phyloP scores from a whole-genome alignment of 23 tunicate genomes.

The Corella eumyota region DNA sequence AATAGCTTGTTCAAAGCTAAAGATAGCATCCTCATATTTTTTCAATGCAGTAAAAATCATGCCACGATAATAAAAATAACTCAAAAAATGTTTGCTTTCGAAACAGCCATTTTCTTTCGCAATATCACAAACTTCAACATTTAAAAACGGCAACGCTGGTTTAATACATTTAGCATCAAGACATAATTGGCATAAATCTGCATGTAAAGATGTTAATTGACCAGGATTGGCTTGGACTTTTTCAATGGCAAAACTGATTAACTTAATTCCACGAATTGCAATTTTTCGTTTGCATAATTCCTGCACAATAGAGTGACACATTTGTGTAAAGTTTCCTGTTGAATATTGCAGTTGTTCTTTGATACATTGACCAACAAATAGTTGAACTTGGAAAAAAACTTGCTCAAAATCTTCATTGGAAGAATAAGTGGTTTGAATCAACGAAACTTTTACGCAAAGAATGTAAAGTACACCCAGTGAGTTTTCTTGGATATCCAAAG shows the following conservation, averaged over 20 bases:
- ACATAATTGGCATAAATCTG: constrained; percentile 79
- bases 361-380: constrained; percentile 55
- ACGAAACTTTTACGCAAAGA: constrained; percentile 59
- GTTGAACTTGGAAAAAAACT: constrained; percentile 37
- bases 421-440: constrained; percentile 19
- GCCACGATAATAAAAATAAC: constrained; percentile 83
- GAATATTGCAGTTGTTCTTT: constrained; percentile 49
- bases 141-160: constrained; percentile 61
- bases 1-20: constrained; percentile 79
- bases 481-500: constrained; percentile 68
- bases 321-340: constrained; percentile 73
- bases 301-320: constrained; percentile 46
- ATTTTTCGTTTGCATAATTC: constrained; percentile 70
- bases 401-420: constrained; percentile 48
- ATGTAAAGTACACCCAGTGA: constrained; percentile 73
- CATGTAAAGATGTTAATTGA: constrained; percentile 78
- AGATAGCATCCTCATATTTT: constrained; percentile 40
- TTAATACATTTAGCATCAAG: constrained; percentile 64
- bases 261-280: constrained; percentile 74
- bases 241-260: constrained; percentile 34
- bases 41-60: constrained; percentile 79
- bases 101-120: constrained; percentile 66
- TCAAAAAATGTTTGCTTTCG: constrained; percentile 52
- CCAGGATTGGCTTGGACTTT: constrained; percentile 42
- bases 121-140: constrained; percentile 63